A percentile compares a stretch with the other conserved stretches of the same genome.
These are phyloP conservation scores for Harpegnathos saltator DNA, from an alignment of 1,140 invertebrate genomes.

Conservation along the genomic window DNA sequence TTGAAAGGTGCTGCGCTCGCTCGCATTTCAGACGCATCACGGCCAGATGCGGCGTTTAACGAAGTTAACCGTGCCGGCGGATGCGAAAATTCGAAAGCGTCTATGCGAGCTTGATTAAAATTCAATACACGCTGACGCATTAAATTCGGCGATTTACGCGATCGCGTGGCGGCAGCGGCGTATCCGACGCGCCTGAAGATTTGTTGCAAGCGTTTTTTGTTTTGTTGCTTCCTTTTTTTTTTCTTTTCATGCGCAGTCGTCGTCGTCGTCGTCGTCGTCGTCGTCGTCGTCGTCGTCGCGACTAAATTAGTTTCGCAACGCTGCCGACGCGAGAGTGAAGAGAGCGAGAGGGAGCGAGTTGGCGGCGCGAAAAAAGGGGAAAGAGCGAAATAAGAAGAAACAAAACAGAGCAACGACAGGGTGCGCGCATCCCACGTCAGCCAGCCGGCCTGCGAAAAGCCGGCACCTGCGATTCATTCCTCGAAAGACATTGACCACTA, in stretches of 20 bases:
- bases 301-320: conserved; percentile 49
- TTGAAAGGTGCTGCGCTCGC: conserved; percentile 31
- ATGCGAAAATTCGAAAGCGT: conserved; percentile 58
- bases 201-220: too few species aligned
- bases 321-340: conserved; percentile 1
- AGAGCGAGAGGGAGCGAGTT: not conserved
- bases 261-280: not conserved
- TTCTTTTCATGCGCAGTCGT: not conserved
- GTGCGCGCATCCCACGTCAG: conserved; percentile 13
- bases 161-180: conserved; percentile 31
- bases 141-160: conserved; percentile 58
- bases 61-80: conserved; percentile 27
- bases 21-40: conserved; percentile 45
- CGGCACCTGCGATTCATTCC: conserved; percentile 41
- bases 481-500: conserved; percentile 55
- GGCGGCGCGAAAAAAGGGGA: not conserved
- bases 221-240: not conserved
- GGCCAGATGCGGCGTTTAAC: conserved; percentile 48
- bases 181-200: conserved; percentile 28
- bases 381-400: not conserved
- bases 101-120: conserved; percentile 58
- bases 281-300: not conserved
- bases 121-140: conserved; percentile 60
- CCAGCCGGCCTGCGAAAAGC: not conserved
- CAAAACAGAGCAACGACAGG: too few species aligned